Base-by-base conservation (phyloP, 2,888 invertebrate genomes). In the Linnaemya vulpina region DNA sequence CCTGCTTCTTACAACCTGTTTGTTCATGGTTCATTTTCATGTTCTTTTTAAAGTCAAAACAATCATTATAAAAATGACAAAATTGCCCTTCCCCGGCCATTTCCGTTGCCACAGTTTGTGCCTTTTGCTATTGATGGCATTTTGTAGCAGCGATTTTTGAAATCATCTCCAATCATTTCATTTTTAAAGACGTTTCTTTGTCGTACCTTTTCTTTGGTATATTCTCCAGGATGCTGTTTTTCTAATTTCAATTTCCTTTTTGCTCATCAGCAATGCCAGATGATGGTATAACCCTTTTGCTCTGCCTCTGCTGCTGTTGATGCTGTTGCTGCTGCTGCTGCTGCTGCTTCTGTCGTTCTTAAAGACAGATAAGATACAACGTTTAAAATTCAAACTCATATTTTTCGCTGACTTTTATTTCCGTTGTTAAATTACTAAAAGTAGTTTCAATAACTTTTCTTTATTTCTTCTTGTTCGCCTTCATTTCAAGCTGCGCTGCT, bases 401-500 rank as follows among this genome's bases (percentile, higher is more conserved):
- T 79, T 71, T 79, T 79, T 65, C 74, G 75, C 84, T 83, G 84
- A 84, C 84, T 84, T 84, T 65, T 71, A 80, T 84, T 80, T 84
- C 84, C 84, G 75, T 76, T 84, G 70, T 79, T 75, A 84, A 84
- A 80, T 84, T 63, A 62, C 79, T 65, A 67, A 76, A 80, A 80
- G 70, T 80, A 84, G 75, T 84, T 84, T 71, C 51, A 78, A 38
- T 70, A 60, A 62, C 60, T 78, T 62, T 70, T 70, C 58, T 62
- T 43, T 38, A 60, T 53, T 58, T 76, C 38, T 11, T 43, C 38
- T 60, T 60, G 49, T 35, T 25, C 15, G n/a, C 38, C 46, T 51
- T 49, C 15, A 30, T 60, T 60, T 67, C 3, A 46, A 58, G 3
- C 53, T 30, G 30, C 30, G 30, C 30, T 53, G 58, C 68, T 58